Evolutionary conservation across 2,797 vertebrate genomes (phyloP).

Genomic region (Sciurus vulgaris): DNA sequence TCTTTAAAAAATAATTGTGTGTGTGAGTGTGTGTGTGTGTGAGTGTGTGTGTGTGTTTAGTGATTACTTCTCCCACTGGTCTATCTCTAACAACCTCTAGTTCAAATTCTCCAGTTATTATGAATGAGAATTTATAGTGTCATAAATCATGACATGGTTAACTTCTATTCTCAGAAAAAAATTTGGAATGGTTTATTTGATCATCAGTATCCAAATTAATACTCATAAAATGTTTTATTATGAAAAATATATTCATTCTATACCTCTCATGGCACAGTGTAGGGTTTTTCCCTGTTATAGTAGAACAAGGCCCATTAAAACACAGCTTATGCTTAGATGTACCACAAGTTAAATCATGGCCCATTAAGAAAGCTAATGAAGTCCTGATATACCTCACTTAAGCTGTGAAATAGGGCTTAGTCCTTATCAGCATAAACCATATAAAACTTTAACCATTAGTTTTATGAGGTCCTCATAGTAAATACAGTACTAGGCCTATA

Average conservation of each 20-base stretch:
- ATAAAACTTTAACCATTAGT: neutral
- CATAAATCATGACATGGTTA: neutral
- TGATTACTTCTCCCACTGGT: neutral
- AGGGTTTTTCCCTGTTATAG: neutral
- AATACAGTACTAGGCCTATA: neutral
- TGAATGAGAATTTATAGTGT: neutral
- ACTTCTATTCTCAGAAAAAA: slow-evolving; percentile 30
- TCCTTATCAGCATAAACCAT: neutral
- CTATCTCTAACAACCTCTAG: neutral
- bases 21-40: too few species aligned
- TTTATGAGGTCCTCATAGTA: neutral
- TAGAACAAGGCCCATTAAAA: slow-evolving; percentile 23
- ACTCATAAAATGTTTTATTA: neutral
- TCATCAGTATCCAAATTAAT: neutral
- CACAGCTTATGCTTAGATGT: neutral
- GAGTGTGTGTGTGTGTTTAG: neutral
- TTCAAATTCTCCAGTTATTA: neutral
- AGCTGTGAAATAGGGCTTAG: neutral
- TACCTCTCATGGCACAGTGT: neutral
- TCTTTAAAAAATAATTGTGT: neutral
- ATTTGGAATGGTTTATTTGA: neutral
- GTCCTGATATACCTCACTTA: neutral
- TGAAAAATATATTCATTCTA: neutral
- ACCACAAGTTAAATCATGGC: neutral
- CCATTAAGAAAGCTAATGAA: neutral